phyloP scores from a whole-genome alignment of 2,797 vertebrate species.

The Benthosema pterotum region DNA sequence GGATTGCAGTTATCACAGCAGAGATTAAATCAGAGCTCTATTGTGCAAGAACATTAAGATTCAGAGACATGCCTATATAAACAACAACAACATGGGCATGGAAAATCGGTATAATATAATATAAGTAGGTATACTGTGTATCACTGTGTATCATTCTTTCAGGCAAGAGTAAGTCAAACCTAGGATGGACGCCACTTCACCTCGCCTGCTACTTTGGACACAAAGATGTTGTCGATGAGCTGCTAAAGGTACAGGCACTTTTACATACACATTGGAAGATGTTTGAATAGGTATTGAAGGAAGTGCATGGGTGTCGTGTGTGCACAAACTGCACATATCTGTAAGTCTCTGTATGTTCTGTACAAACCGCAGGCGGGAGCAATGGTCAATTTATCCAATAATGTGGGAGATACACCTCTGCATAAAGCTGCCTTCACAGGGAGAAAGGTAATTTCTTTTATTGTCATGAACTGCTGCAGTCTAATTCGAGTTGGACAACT shows the following conservation, averaged over 20 bases:
- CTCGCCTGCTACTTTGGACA: constrained; percentile 97
- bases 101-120: too few relatives aligned
- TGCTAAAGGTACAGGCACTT: constrained; percentile 84
- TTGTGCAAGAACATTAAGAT: too few relatives aligned
- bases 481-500: constrained; percentile 2
- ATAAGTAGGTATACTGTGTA: not conserved
- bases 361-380: constrained; percentile 86
- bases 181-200: constrained; percentile 97
- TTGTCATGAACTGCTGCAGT: not conserved
- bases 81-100: too few relatives aligned
- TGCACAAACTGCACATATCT: constrained; percentile 8
- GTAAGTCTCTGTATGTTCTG: constrained; percentile 7
- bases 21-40: too few relatives aligned
- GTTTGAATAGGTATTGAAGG: not conserved
- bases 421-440: constrained; percentile 97
- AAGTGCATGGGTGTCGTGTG: constrained; percentile 10
- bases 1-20: too few relatives aligned
- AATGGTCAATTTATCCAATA: constrained; percentile 90
- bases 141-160: constrained; percentile 41
- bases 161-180: constrained; percentile 96
- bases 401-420: constrained; percentile 92
- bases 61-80: too few relatives aligned
- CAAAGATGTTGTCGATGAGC: constrained; percentile 87
- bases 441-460: constrained; percentile 83
- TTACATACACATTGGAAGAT: not conserved